Conservation (phyloP, 2,113 vertebrate genomes). For the Catharus minimus region DNA sequence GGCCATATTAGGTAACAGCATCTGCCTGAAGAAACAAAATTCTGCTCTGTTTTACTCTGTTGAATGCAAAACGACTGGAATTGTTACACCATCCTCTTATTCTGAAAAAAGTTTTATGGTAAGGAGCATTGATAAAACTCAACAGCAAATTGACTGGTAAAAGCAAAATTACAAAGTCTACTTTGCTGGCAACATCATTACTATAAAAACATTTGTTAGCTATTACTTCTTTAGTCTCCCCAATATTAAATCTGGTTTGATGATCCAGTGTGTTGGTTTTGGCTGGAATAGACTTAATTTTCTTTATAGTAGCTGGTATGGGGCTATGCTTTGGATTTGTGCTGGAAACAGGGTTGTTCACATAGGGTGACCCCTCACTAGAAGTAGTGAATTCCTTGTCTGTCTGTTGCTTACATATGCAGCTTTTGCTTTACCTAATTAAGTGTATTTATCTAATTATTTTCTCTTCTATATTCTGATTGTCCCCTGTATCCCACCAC, state of each 20-base stretch:
- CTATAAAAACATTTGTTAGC: background rate
- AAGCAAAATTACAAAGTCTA: background rate
- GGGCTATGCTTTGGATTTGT: background rate
- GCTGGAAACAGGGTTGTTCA: background rate
- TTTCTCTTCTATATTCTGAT: background rate
- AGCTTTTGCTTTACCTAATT: background rate
- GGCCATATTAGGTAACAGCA: background rate
- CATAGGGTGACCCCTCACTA: fast-evolving
- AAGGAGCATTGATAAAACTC: background rate
- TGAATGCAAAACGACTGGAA: background rate
- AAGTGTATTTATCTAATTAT: background rate
- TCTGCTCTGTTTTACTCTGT: background rate
- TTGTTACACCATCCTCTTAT: background rate
- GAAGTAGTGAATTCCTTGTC: background rate
- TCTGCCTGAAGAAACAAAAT: background rate
- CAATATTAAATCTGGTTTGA: background rate
- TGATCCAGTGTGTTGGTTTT: background rate
- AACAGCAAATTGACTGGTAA: background rate
- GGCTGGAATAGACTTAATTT: background rate
- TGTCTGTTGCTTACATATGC: background rate
- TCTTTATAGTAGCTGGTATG: background rate
- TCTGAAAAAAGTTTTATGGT: background rate
- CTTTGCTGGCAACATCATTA: background rate
- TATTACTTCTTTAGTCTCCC: background rate
- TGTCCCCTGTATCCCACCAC: fast-evolving